Conservation (phyloP, 1,140 invertebrate genomes). For the Drosophila lowei region DNA sequence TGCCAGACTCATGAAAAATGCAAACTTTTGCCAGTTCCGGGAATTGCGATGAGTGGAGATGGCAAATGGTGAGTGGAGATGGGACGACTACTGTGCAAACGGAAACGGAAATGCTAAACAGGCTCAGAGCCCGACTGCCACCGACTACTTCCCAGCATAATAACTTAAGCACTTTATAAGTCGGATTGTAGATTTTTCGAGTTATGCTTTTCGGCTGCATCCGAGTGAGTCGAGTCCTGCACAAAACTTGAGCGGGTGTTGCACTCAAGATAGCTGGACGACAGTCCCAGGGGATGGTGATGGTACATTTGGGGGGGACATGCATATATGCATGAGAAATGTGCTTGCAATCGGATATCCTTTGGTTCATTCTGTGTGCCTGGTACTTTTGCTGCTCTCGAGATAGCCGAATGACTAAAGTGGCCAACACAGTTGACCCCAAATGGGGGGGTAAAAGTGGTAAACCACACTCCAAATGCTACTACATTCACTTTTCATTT, state of each 20-base stretch:
- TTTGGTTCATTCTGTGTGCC: conserved; percentile 16
- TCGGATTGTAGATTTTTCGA: conserved; percentile 61
- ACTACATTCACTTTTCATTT: background rate
- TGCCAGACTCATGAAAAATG: conserved; percentile 57
- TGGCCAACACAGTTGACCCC: background rate
- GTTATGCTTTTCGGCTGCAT: conserved; percentile 2
- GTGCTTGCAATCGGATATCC: background rate
- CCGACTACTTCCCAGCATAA: conserved; percentile 41
- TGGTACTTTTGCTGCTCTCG: background rate
- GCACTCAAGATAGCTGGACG: conserved; percentile 59
- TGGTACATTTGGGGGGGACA: background rate
- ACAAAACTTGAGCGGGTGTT: conserved; percentile 49
- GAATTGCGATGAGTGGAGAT: background rate
- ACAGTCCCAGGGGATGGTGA: conserved; percentile 10
- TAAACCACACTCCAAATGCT: background rate
- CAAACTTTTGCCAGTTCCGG: conserved; percentile 16
- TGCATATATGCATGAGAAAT: background rate
- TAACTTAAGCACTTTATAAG: conserved; percentile 75
- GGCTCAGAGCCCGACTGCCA: conserved; percentile 16
- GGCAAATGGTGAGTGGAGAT: background rate
- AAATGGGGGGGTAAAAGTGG: too few relatives aligned
- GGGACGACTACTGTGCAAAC: conserved; percentile 40
- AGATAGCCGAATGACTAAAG: too few relatives aligned
- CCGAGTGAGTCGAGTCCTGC: conserved; percentile 26
- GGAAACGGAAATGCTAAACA: conserved; percentile 72